Base-by-base conservation (phyloP, 1,140 invertebrate genomes). In the Holcopasites calliopsidis region DNA sequence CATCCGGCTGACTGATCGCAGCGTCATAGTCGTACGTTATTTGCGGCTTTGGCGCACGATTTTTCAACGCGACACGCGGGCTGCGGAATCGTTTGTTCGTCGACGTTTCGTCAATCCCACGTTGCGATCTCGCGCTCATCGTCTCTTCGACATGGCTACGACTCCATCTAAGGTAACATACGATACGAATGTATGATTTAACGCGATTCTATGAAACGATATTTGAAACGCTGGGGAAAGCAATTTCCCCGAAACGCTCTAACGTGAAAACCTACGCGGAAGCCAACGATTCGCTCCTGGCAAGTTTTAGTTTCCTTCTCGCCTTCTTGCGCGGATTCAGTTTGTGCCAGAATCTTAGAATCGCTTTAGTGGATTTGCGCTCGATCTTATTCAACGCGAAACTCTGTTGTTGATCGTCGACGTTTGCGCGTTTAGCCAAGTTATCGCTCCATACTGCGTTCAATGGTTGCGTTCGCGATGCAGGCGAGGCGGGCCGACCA, bases 1-100 rank as follows among this genome's bases (percentile, higher is more conserved):
- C 62, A 31, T 85, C 80, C 3, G 84, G 79, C 8, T 84, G 84
- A 8, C 68, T 77, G 18, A 82, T 54, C 13, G 73, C 74, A 1
- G 74, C 79, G 10, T 85, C 74, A n/a, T 84, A 82, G 38, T 86
- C 74, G n/a, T 82, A 76, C 0, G 65, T 72, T 23, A 71, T 65
- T 0, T 10, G 13, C 0, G 64, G 21, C 10, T 74, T 81, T 11
- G 40, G 1, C 28, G 26, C 23, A 5, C 38, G 62, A 26, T 61
- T 75, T 69, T 2, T 74, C 0, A 6, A 23, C 4, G 21, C 1
- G 31, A 49, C 6, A 7, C 23, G 35, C 3, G 69, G 44, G 26
- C 42, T 74, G 3, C 4, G 23, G 18, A 21, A 10, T 60, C 23
- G 55, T 21, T 71, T 75, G 10, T 18, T 50, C 35, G 52, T 49